phyloP scores from a whole-genome alignment of 92 coral and sea anemone species.

The Pocillopora meandrina region DNA sequence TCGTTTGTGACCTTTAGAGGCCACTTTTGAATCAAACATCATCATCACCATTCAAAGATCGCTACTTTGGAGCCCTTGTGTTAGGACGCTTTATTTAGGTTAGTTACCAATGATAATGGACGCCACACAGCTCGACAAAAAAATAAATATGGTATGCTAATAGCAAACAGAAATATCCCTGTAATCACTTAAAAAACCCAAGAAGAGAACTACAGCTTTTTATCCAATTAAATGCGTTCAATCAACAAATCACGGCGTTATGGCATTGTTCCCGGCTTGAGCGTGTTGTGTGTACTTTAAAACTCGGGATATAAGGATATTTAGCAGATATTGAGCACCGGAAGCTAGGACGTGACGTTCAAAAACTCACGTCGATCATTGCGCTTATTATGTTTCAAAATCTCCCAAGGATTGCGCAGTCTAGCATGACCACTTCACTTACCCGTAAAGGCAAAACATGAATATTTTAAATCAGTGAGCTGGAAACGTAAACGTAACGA shows the following conservation, averaged over 20 bases:
- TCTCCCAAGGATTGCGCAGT: background rate
- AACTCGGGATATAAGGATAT: constrained; percentile 1
- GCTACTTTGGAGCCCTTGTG: no score
- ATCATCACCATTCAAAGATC: background rate
- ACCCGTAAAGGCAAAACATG: background rate
- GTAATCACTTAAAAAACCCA: constrained; percentile 25
- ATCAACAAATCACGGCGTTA: constrained; percentile 39
- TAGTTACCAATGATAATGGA: background rate
- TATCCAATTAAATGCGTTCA: constrained; percentile 39
- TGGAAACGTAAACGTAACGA: no score
- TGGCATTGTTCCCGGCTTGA: constrained; percentile 33
- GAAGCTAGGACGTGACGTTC: constrained; percentile 46
- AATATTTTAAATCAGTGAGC: background rate
- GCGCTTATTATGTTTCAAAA: constrained; percentile 12
- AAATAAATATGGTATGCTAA: background rate
- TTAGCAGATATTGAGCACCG: constrained; percentile 31
- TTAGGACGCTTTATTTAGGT: background rate
- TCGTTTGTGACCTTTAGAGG: constrained; percentile 31
- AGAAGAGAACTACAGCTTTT: constrained; percentile 24
- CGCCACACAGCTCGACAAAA: constrained; percentile 37
- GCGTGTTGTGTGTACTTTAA: constrained; percentile 41
- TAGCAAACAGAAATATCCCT: constrained; percentile 4
- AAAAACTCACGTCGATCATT: constrained; percentile 53
- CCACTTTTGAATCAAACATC: background rate
- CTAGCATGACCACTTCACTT: background rate